Conservation (phyloP, 2,113 vertebrate genomes). For the Barbus barbus region DNA sequence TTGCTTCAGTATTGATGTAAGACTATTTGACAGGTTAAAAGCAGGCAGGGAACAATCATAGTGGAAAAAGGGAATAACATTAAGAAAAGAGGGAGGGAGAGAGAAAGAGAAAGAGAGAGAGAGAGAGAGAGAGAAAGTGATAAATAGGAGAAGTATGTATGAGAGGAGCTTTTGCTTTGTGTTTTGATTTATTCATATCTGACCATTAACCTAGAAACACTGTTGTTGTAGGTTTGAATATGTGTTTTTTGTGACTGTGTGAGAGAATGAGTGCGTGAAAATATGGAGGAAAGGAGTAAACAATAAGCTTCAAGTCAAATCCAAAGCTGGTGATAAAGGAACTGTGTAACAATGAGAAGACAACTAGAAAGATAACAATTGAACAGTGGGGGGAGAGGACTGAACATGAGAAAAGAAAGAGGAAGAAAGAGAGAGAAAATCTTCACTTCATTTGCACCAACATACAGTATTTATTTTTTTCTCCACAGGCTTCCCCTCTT, state of each 20-base stretch:
- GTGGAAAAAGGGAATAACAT: conserved; percentile 10
- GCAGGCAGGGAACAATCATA: conserved; percentile 9
- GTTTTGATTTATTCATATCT: conserved; percentile 36
- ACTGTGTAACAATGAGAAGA: not conserved
- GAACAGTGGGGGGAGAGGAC: not conserved
- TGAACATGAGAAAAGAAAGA: not conserved
- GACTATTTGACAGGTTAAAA: not conserved
- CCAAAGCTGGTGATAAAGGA: not conserved
- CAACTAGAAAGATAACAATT: not conserved
- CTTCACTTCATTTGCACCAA: not conserved
- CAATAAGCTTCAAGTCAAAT: not conserved
- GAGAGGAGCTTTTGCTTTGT: not conserved
- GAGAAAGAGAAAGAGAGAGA: too few species aligned
- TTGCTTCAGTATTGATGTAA: too few species aligned
- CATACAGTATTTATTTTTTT: not conserved
- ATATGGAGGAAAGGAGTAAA: not conserved
- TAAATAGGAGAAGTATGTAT: not conserved
- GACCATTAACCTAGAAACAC: conserved; percentile 15
- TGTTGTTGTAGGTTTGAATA: not conserved
- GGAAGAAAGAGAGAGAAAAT: not conserved
- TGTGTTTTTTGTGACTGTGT: not conserved
- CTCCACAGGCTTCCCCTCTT: not conserved
- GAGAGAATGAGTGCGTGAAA: not conserved
- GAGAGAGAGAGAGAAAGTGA: not conserved
- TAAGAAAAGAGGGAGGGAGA: not conserved